phyloP scores from a whole-genome alignment of 2,888 invertebrate genomes.

The Macaria notata region DNA sequence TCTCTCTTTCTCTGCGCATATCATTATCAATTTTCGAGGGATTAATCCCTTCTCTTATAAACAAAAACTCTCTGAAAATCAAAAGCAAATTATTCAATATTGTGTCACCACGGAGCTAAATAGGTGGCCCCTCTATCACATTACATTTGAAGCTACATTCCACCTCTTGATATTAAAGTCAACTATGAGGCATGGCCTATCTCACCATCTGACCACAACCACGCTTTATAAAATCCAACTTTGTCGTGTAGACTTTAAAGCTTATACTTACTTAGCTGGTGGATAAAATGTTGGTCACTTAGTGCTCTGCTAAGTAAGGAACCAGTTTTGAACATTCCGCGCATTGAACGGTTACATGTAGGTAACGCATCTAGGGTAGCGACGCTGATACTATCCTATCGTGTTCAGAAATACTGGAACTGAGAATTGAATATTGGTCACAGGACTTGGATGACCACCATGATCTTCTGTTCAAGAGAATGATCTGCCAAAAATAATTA shows the following conservation, averaged over 20 bases:
- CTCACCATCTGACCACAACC: constrained; percentile 38
- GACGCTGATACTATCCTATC: not conserved
- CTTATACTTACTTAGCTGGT: constrained; percentile 10
- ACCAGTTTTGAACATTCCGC: constrained; percentile 65
- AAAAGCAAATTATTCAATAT: too few relatives aligned
- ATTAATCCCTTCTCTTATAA: too few relatives aligned
- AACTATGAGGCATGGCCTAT: constrained; percentile 42
- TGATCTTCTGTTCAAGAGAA: too few relatives aligned
- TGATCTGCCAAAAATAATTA: too few relatives aligned
- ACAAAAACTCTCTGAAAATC: too few relatives aligned
- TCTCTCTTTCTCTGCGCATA: too few relatives aligned
- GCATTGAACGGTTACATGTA: constrained; percentile 45
- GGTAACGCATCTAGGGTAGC: constrained; percentile 22
- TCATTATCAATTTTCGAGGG: too few relatives aligned
- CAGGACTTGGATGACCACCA: too few relatives aligned
- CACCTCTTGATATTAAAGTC: constrained; percentile 9
- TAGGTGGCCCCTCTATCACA: too few relatives aligned
- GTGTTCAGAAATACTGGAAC: too few relatives aligned
- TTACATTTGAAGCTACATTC: not conserved
- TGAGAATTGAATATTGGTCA: too few relatives aligned
- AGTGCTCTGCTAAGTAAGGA: constrained; percentile 54
- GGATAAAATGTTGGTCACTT: constrained; percentile 43
- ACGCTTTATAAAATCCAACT: constrained; percentile 5
- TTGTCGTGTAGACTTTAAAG: constrained; percentile 2
- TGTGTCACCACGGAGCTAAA: too few relatives aligned